Conservation (phyloP, 2,797 vertebrate genomes). For the Tangara arthus region DNA sequence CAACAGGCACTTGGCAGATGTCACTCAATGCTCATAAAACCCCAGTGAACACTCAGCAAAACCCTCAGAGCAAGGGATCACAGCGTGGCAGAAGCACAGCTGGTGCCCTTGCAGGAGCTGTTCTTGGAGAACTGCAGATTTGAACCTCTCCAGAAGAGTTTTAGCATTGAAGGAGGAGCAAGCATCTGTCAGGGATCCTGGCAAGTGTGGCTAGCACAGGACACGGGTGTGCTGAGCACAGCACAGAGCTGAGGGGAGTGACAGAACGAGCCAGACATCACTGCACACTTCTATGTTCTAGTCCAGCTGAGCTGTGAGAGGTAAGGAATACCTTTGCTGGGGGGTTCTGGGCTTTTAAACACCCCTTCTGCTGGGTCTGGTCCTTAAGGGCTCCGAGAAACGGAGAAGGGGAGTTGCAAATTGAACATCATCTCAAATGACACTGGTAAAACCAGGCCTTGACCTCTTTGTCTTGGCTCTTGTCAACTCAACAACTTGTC, state of each 20-base stretch:
- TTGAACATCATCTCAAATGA: not conserved
- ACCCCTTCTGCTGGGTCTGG: not conserved
- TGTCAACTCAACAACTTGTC: not conserved
- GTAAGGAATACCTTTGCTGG: not conserved
- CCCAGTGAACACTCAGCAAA: not conserved
- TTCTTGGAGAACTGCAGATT: not conserved
- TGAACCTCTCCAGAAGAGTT: not conserved
- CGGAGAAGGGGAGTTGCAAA: not conserved
- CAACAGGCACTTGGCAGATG: not conserved
- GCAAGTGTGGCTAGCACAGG: not conserved
- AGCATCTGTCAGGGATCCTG: not conserved
- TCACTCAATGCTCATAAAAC: not conserved
- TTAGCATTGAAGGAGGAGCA: not conserved
- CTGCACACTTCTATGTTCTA: not conserved
- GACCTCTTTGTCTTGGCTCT: not conserved
- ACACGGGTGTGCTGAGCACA: not conserved
- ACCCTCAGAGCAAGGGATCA: not conserved
- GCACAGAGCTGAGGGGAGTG: not conserved
- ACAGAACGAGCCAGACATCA: not conserved
- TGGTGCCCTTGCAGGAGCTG: not conserved
- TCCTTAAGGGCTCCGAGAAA: not conserved
- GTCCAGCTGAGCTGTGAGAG: not conserved
- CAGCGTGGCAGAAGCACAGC: not conserved
- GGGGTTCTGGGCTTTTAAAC: not conserved
- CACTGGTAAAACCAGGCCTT: not conserved